A percentile compares a stretch with the other conserved stretches of the same genome.
Conservation (phyloP, 2,888 invertebrate species). For the Drosophila crucigera region DNA sequence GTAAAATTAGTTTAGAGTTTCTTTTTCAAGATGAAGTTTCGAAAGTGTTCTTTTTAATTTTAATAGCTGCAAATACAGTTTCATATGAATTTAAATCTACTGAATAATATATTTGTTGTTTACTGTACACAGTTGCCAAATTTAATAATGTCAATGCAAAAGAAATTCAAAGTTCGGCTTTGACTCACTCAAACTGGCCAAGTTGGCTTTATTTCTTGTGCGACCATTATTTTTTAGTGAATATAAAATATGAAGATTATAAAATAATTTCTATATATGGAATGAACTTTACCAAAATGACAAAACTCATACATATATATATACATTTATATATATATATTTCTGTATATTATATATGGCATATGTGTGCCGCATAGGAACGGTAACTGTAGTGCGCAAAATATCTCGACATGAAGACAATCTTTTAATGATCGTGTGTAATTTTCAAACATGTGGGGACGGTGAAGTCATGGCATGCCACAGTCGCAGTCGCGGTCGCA, state of each 20-base stretch:
- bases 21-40: neutral
- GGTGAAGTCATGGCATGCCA: constrained; percentile 53
- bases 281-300: constrained; percentile 27
- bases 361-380: constrained; percentile 12
- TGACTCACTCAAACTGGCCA: neutral
- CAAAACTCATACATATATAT: neutral
- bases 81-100: neutral
- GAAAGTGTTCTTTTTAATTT: neutral
- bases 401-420: constrained; percentile 80
- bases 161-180: neutral
- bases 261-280: constrained; percentile 7
- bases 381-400: constrained; percentile 54
- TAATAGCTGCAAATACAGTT: neutral
- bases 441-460: constrained; percentile 78
- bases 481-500: constrained; percentile 30
- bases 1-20: neutral
- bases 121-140: neutral
- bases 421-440: constrained; percentile 84
- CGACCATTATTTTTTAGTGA: neutral
- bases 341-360: neutral
- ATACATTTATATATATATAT: neutral
- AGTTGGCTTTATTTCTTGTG: neutral
- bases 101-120: neutral
- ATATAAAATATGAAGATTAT: constrained; percentile 10
- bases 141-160: neutral